phyloP scores from a whole-genome alignment of 2,888 invertebrate genomes.

The Nephrotoma appendiculata region DNA sequence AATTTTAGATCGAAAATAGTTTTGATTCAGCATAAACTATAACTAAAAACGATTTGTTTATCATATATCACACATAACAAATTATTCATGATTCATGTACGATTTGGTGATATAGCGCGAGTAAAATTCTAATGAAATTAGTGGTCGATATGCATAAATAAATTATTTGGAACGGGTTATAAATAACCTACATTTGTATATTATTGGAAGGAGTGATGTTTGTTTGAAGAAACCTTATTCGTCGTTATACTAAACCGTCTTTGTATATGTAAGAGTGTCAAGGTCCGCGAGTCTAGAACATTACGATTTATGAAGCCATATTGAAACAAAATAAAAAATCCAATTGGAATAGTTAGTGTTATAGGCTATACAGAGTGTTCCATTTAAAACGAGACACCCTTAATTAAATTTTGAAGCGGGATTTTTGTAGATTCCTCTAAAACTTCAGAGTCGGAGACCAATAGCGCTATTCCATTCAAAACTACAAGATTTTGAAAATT shows the following conservation, averaged over 20 bases:
- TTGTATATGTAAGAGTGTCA: neutral
- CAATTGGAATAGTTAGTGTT: no score
- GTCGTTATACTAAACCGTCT: neutral
- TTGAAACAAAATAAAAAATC: neutral
- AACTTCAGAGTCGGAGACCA: no score
- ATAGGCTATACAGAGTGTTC: no score
- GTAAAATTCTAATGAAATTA: neutral
- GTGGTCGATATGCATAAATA: neutral
- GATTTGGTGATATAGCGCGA: neutral
- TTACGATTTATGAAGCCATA: neutral
- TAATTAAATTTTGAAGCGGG: no score
- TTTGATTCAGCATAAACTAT: neutral
- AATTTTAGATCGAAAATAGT: neutral
- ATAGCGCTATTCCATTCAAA: no score
- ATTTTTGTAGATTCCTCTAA: no score
- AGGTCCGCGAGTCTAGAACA: neutral
- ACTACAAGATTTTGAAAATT: no score
- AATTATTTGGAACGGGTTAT: neutral
- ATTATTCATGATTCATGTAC: neutral
- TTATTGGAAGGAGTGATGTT: neutral
- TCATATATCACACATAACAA: neutral
- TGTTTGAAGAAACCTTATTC: neutral
- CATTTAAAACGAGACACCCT: no score
- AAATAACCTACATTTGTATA: neutral
- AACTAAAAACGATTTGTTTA: neutral